These are phyloP conservation scores for Sphaerophoria rueppellii DNA, from an alignment of 2,888 invertebrate species.

Conservation along the genomic window DNA sequence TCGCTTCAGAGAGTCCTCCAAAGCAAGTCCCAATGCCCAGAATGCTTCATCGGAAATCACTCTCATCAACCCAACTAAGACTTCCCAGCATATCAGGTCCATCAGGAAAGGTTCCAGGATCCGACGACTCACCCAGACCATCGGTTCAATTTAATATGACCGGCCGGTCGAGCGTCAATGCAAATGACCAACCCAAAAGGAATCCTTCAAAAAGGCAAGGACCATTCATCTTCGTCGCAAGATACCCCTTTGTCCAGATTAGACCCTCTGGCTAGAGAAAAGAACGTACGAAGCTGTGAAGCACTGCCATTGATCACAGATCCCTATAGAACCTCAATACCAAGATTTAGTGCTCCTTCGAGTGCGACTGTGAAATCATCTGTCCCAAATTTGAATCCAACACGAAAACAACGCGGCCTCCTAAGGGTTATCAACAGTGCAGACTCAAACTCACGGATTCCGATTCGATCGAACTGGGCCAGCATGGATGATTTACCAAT, in stretches of 20 bases:
- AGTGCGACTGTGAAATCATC: slow-evolving; percentile 77
- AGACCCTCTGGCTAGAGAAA: slow-evolving; percentile 58
- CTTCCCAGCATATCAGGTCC: slow-evolving; percentile 74
- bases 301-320: slow-evolving; percentile 79
- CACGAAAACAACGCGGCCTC: slow-evolving; percentile 80
- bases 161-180: slow-evolving; percentile 77
- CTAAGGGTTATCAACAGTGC: slow-evolving; percentile 78
- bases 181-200: slow-evolving; percentile 77
- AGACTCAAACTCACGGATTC: slow-evolving; percentile 76
- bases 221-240: slow-evolving; percentile 78
- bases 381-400: slow-evolving; percentile 80
- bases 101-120: slow-evolving; percentile 49
- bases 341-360: slow-evolving; percentile 78
- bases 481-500: slow-evolving; percentile 79
- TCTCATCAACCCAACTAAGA: slow-evolving; percentile 76
- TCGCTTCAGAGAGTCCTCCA: slow-evolving; percentile 15
- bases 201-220: slow-evolving; percentile 78
- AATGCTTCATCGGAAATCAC: slow-evolving; percentile 76
- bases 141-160: slow-evolving; percentile 82
- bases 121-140: slow-evolving; percentile 80
- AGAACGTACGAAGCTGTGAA: slow-evolving; percentile 78
- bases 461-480: slow-evolving; percentile 78
- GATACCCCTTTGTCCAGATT: slow-evolving; percentile 74
- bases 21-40: slow-evolving; percentile 75
- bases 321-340: slow-evolving; percentile 78